Conservation (phyloP, 2,888 invertebrate genomes). For the Carcina quercana region DNA sequence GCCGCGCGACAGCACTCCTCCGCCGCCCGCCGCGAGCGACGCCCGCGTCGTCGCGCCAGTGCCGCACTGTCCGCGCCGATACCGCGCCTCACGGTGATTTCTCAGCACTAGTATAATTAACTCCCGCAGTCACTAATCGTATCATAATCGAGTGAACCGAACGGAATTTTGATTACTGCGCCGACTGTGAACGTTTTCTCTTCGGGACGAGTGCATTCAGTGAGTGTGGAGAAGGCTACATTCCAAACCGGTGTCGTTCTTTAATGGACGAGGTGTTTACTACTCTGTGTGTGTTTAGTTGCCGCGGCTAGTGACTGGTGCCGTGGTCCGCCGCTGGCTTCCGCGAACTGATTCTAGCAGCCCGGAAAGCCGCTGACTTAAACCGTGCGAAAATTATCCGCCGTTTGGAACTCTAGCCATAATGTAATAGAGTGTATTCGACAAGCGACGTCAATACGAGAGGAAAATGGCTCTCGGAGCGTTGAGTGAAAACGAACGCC, state of each 20-base stretch:
- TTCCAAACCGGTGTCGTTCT: constrained; percentile 71
- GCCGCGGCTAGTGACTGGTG: constrained; percentile 42
- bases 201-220: constrained; percentile 51
- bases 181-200: constrained; percentile 34
- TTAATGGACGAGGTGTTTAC: constrained; percentile 66
- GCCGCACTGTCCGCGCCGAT: constrained; percentile 17
- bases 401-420: constrained; percentile 23
- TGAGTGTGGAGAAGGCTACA: constrained; percentile 63
- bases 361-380: constrained; percentile 25
- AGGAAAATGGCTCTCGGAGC: constrained; percentile 64
- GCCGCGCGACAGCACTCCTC: constrained; percentile 36
- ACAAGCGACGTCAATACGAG: constrained; percentile 22
- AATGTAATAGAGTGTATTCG: constrained; percentile 34
- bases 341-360: constrained; percentile 23
- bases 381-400: constrained; percentile 21
- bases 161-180: constrained; percentile 25
- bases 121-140: constrained; percentile 23
- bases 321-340: constrained; percentile 25
- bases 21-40: constrained; percentile 33
- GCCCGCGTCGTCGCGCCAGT: constrained; percentile 31
- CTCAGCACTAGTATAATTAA: constrained; percentile 29
- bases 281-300: constrained; percentile 57
- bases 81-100: constrained; percentile 25
- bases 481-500: constrained; percentile 62
- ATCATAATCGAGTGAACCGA: constrained; percentile 27